Conservation (phyloP, 2,797 vertebrate genomes). For the Eurystomus glaucurus region DNA sequence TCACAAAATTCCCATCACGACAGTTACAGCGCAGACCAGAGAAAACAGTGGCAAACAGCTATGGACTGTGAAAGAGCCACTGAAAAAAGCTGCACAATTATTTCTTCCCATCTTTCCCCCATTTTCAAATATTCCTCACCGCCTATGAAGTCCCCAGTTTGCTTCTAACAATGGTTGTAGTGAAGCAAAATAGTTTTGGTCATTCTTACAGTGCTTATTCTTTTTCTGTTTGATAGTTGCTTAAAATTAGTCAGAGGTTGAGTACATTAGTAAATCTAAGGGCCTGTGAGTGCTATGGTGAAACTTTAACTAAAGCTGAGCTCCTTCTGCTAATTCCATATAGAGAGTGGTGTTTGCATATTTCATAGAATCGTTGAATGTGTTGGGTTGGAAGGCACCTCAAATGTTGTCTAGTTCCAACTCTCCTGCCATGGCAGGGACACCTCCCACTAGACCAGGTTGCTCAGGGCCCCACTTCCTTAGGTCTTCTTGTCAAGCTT, state of each 20-base stretch:
- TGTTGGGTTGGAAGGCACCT: too few relatives aligned
- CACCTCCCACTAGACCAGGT: too few relatives aligned
- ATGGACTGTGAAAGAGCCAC: not conserved
- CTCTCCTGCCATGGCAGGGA: too few relatives aligned
- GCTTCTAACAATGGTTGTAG: not conserved
- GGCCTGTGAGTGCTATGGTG: fast-evolving
- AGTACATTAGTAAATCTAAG: not conserved
- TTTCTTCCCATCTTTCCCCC: not conserved
- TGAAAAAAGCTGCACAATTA: not conserved
- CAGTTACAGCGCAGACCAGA: not conserved
- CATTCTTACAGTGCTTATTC: not conserved
- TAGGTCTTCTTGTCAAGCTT: not conserved
- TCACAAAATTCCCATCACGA: not conserved
- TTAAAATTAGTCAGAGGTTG: not conserved
- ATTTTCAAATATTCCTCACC: not conserved
- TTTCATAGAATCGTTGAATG: not conserved
- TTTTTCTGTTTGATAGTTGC: not conserved
- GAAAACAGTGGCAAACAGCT: not conserved
- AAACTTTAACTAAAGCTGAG: not conserved
- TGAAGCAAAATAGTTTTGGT: not conserved
- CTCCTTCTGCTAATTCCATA: not conserved
- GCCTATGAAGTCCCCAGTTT: not conserved
- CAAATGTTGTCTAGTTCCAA: too few relatives aligned
- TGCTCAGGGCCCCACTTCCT: too few relatives aligned
- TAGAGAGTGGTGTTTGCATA: not conserved